Evolutionary conservation across 1,140 invertebrate species (phyloP), one percentile per base, ranked within the genome.

Genomic region (Ostrea edulis): DNA sequence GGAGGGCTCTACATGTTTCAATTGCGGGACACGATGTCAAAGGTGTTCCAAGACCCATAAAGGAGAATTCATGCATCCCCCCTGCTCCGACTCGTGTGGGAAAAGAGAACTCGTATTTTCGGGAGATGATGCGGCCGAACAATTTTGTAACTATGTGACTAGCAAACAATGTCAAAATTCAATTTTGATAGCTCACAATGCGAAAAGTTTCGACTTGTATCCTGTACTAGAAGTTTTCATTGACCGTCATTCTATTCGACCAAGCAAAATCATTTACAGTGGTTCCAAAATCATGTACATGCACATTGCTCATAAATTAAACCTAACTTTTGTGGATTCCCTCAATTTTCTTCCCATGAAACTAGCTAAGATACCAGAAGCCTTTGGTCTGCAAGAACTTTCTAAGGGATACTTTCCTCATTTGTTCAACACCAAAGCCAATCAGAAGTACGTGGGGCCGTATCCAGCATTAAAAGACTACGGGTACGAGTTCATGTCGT

Each of bases 341-440:
- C 25, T 85, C 2, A 88, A 88, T 85, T 85, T 85, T 53, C 51
- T 88, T 17, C 87, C 71, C 3, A 90, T 87, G 88, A 68, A 84
- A 54, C 35, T 90, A 1, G 77, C 85, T 0, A 71, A 88, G 8
- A 25, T 90, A 77, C 90, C 88, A 4, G 84, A 89, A 12, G 85
- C 86, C n/a, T 89, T 90, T 17, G 68, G 53, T 22, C n/a, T 90
- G 25, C 7, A 85, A 0, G 86, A 89, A 77, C 54, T 90, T 2
- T 25, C n/a, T 8, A 87, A 90, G 52, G 90, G 90, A 2, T 90
- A 87, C 35, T 90, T 90, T 81, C 88, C 90, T 4, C 88, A 89
- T 86, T 81, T 86, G 5, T 89, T 89, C 35, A 89, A 89, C 62
- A 91, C 82, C 7, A 17, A 51, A 55, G 89, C 81, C 22, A 84